phyloP scores from a whole-genome alignment of 2,113 vertebrate genomes.

The Rhinoptilus africanus region DNA sequence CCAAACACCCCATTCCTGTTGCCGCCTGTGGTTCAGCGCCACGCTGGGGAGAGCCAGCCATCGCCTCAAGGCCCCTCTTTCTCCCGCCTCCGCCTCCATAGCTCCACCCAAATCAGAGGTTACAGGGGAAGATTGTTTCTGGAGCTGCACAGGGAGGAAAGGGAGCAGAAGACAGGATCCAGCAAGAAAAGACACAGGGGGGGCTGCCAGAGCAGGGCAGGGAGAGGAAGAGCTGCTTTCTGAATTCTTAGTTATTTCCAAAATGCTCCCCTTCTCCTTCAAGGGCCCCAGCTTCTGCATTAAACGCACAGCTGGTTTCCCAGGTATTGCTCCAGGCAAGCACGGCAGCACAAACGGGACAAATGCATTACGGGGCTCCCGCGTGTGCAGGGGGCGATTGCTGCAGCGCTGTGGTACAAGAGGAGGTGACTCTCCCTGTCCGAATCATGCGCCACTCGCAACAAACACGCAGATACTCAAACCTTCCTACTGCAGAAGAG shows the following conservation, averaged over 20 bases:
- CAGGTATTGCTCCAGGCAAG: not conserved
- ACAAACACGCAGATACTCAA: not conserved
- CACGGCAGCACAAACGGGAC: rapidly evolving
- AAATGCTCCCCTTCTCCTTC: not conserved
- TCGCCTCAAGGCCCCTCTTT: not conserved
- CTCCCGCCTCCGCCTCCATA: not conserved
- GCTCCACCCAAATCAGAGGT: not conserved
- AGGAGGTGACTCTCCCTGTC: not conserved
- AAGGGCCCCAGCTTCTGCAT: not conserved
- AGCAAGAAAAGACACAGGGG: not conserved
- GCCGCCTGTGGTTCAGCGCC: rapidly evolving
- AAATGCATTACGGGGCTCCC: not conserved
- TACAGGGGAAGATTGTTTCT: not conserved
- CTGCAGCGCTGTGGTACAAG: rapidly evolving
- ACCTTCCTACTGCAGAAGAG: not conserved
- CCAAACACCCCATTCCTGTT: not conserved
- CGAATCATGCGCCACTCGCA: not conserved
- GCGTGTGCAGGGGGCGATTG: rapidly evolving
- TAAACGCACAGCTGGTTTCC: not conserved
- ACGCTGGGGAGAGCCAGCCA: not conserved
- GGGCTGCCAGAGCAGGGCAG: not conserved
- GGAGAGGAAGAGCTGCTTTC: not conserved
- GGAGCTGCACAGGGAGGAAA: not conserved
- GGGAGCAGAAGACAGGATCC: not conserved
- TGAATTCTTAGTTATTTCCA: not conserved